Conservation (phyloP, 1,140 invertebrate species). For the Steinernema khuongi region DNA sequence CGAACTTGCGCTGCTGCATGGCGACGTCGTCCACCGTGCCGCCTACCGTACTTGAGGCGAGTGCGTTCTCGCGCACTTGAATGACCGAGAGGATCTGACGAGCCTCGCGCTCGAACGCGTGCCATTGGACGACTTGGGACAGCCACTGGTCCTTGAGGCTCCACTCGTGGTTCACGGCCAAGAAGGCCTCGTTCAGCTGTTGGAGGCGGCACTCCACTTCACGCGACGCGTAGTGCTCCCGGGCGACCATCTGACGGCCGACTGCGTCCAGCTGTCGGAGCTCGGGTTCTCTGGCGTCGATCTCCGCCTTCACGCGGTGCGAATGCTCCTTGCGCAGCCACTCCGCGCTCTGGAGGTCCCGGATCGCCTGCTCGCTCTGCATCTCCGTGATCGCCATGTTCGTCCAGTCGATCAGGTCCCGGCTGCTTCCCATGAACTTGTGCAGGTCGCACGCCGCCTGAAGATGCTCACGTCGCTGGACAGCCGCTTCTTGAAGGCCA, state of each 20-base stretch:
- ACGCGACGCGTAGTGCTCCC: slow-evolving; percentile 70
- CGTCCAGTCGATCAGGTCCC: slow-evolving; percentile 83
- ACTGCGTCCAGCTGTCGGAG: slow-evolving; percentile 74
- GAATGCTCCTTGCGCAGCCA: slow-evolving; percentile 76
- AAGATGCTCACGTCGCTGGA: slow-evolving; percentile 72
- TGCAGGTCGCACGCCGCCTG: slow-evolving; percentile 82
- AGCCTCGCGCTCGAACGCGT: slow-evolving; percentile 87
- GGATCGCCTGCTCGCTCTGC: slow-evolving; percentile 73
- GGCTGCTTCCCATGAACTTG: slow-evolving; percentile 72
- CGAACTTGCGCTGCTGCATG: slow-evolving; percentile 65
- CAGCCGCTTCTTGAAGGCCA: slow-evolving; percentile 74
- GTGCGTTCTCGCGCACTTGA: slow-evolving; percentile 73
- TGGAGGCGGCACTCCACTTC: slow-evolving; percentile 72
- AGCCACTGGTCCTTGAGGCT: slow-evolving; percentile 80
- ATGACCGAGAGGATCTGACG: slow-evolving; percentile 85
- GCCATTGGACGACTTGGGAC: slow-evolving; percentile 86
- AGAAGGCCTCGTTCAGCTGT: slow-evolving; percentile 72
- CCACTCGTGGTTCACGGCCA: slow-evolving; percentile 76
- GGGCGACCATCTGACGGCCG: slow-evolving; percentile 77
- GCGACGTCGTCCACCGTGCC: slow-evolving; percentile 75
- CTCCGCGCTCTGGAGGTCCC: slow-evolving; percentile 79
- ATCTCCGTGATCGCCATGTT: slow-evolving; percentile 73
- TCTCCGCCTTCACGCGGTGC: slow-evolving; percentile 82
- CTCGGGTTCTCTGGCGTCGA: slow-evolving; percentile 82
- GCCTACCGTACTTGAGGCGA: slow-evolving; percentile 48